phyloP scores from a whole-genome alignment of 2,888 invertebrate genomes.

The Ctena decussata region DNA sequence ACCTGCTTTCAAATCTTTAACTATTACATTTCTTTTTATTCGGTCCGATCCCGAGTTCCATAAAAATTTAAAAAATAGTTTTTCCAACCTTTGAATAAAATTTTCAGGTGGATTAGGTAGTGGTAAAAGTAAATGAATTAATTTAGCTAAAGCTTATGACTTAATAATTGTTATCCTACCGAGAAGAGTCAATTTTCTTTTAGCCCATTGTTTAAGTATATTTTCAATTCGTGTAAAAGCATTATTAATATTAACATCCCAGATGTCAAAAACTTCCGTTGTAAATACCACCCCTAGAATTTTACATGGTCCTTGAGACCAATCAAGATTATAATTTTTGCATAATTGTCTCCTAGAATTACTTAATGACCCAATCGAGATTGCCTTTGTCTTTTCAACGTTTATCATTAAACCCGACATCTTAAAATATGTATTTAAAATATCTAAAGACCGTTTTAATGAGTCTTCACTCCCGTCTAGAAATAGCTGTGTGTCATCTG shows the following conservation, averaged over 20 bases:
- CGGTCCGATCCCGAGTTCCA: too few relatives aligned
- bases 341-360: not conserved
- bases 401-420: not conserved
- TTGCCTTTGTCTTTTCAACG: not conserved
- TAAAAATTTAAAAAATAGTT: too few relatives aligned
- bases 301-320: not conserved
- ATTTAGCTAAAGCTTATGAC: not conserved
- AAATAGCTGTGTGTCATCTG: not conserved
- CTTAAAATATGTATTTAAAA: not conserved
- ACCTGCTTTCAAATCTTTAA: too few relatives aligned
- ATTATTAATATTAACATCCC: not conserved
- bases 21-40: too few relatives aligned
- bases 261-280: not conserved
- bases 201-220: not conserved
- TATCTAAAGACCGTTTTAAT: not conserved
- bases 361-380: not conserved
- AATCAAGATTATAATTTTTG: not conserved
- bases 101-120: not conserved
- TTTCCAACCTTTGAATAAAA: too few relatives aligned
- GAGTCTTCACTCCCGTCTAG: not conserved
- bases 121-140: not conserved
- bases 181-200: not conserved
- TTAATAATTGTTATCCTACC: not conserved
- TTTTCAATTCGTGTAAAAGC: not conserved
- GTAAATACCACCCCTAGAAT: not conserved